These are phyloP conservation scores for Cylloceria caligata DNA, from an alignment of 2,888 invertebrate genomes.

Conservation along the genomic window DNA sequence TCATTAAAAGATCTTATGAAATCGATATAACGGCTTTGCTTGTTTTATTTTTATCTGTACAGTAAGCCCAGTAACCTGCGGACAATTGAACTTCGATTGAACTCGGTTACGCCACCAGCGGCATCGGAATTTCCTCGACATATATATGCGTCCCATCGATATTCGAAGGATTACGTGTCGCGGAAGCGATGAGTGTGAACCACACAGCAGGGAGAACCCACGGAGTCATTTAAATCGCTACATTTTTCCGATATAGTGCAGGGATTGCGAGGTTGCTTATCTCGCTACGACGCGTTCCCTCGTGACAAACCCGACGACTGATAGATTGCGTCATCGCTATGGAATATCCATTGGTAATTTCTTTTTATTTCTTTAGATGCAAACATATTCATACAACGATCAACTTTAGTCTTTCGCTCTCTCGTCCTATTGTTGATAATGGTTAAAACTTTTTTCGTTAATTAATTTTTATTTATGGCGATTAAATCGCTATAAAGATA, in stretches of 20 bases:
- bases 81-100: constrained; percentile 45
- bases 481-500: too few relatives aligned
- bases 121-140: constrained; percentile 15
- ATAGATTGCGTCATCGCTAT: constrained; percentile 52
- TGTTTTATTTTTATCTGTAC: constrained; percentile 25
- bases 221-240: constrained; percentile 57
- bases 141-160: constrained; percentile 46
- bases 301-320: constrained; percentile 28
- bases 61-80: constrained; percentile 1
- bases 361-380: not conserved
- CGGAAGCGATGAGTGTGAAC: constrained; percentile 16
- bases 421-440: not conserved
- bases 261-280: constrained; percentile 54
- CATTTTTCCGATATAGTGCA: constrained; percentile 59
- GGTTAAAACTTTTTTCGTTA: not conserved
- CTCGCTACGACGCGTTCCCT: constrained; percentile 44
- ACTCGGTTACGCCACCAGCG: constrained; percentile 46
- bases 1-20: constrained; percentile 17
- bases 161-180: constrained; percentile 63
- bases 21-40: constrained; percentile 38
- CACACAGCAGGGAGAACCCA: constrained; percentile 18
- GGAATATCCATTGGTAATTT: constrained; percentile 6
- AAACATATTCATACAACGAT: not conserved
- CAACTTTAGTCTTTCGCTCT: not conserved
- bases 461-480: too few relatives aligned